phyloP scores from a whole-genome alignment of 1,140 invertebrate genomes.

The Nephotettix cincticeps region DNA sequence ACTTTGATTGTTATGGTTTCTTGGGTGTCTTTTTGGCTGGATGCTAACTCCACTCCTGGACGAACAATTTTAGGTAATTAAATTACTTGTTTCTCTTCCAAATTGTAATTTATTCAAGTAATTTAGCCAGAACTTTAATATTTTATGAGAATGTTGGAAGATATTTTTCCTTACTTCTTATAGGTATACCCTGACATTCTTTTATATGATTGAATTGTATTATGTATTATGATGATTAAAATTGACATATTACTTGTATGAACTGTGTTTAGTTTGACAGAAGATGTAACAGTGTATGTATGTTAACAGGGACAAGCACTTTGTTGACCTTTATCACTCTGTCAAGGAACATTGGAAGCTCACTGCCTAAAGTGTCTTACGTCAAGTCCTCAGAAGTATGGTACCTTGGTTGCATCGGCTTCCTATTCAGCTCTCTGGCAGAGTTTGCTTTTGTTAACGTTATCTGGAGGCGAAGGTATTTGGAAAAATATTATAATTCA shows the following conservation, averaged over 20 bases:
- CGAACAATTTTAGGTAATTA: constrained; percentile 71
- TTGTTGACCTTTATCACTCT: constrained; percentile 85
- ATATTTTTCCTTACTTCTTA: no score
- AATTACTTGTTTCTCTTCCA: no score
- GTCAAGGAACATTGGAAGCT: constrained; percentile 77
- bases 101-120: no score
- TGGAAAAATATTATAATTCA: constrained; percentile 21
- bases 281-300: no score
- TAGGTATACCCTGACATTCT: no score
- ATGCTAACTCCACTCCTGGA: constrained; percentile 80
- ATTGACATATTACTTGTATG: no score
- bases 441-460: constrained; percentile 89
- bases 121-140: no score
- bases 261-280: no score
- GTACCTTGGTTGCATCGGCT: constrained; percentile 80
- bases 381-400: constrained; percentile 89
- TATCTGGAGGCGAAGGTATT: constrained; percentile 79
- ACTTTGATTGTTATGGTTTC: constrained; percentile 85
- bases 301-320: constrained; percentile 67
- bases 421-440: constrained; percentile 81
- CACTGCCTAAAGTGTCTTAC: constrained; percentile 84
- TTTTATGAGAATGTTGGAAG: no score
- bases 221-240: constrained; percentile 64
- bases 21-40: constrained; percentile 90
- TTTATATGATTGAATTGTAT: no score